Evolutionary conservation across 2,797 vertebrate genomes (phyloP).

Genomic region (Pseudomugil tenellus): DNA sequence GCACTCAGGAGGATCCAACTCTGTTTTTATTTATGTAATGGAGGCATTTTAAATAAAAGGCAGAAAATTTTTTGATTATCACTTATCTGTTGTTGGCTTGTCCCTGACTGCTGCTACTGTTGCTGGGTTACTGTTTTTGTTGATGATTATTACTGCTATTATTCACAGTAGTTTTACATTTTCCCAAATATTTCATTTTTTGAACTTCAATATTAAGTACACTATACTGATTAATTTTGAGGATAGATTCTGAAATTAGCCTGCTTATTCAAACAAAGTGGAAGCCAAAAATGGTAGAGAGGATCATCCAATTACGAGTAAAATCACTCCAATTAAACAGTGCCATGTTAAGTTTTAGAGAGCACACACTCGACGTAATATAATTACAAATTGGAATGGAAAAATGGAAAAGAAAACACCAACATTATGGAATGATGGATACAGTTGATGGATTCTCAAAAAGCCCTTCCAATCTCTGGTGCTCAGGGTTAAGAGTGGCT

Average conservation of each 20-base stretch:
- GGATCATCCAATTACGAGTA: slow-evolving; percentile 86
- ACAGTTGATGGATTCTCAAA: slow-evolving; percentile 79
- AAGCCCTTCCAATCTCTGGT: slow-evolving; percentile 76
- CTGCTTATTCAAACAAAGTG: slow-evolving; percentile 86
- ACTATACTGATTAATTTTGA: slow-evolving; percentile 79
- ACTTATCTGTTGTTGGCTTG: slow-evolving; percentile 51
- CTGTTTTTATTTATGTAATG: slow-evolving; percentile 84
- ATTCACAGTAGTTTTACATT: slow-evolving; percentile 64
- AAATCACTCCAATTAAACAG: slow-evolving; percentile 88
- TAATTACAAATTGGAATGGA: slow-evolving; percentile 79
- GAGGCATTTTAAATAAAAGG: slow-evolving; percentile 74
- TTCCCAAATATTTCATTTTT: slow-evolving; percentile 68
- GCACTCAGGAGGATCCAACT: slow-evolving; percentile 74
- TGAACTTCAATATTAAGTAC: slow-evolving; percentile 69
- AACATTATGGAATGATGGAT: slow-evolving; percentile 76
- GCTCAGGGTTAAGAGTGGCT: slow-evolving; percentile 83
- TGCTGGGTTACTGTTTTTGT: slow-evolving; percentile 45
- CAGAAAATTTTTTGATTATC: slow-evolving; percentile 49
- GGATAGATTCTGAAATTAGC: slow-evolving; percentile 78
- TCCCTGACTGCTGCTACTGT: slow-evolving; percentile 35
- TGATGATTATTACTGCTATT: slow-evolving; percentile 45
- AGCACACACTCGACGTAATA: slow-evolving; percentile 81
- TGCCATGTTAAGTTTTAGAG: slow-evolving; percentile 85
- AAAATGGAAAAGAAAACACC: slow-evolving; percentile 78
- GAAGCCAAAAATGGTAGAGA: slow-evolving; percentile 84